Percentiles rank a stretch among this genome's conserved stretches.
Evolutionary conservation across 2,797 vertebrate species (phyloP).

Genomic region (Anas capensis): DNA sequence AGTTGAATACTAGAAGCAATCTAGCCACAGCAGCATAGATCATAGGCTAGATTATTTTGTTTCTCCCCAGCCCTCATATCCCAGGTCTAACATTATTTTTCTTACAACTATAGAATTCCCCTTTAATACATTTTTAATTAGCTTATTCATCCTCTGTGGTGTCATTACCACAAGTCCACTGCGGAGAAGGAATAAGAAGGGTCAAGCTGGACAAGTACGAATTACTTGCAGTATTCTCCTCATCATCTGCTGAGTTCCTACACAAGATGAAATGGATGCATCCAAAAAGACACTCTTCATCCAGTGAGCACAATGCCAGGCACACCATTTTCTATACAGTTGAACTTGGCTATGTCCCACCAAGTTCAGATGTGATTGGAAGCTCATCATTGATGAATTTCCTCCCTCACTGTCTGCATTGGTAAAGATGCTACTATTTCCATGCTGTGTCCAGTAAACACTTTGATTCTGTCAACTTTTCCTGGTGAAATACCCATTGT

Average conservation of each 20-base stretch:
- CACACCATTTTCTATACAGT: neutral
- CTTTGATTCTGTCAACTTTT: neutral
- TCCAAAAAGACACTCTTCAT: neutral
- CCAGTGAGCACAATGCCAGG: neutral
- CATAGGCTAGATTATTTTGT: constrained; percentile 44
- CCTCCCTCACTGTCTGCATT: neutral
- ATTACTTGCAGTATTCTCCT: neutral
- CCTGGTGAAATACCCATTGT: neutral
- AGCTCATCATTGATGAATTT: neutral
- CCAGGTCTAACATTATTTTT: constrained; percentile 62
- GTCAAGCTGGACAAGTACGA: neutral
- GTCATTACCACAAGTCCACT: neutral
- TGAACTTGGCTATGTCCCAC: neutral
- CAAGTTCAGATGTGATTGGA: neutral
- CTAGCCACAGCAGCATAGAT: neutral
- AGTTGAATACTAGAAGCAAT: neutral
- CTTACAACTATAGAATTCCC: constrained; percentile 29
- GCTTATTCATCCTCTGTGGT: neutral
- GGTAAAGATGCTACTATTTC: neutral
- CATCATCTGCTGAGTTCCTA: neutral
- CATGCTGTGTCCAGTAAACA: neutral
- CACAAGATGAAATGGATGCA: neutral
- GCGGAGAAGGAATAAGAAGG: neutral
- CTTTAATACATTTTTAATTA: constrained; percentile 30
- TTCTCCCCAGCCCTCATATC: constrained; percentile 41